phyloP scores from a whole-genome alignment of 2,888 invertebrate genomes.

The Cosmopolites sordidus region DNA sequence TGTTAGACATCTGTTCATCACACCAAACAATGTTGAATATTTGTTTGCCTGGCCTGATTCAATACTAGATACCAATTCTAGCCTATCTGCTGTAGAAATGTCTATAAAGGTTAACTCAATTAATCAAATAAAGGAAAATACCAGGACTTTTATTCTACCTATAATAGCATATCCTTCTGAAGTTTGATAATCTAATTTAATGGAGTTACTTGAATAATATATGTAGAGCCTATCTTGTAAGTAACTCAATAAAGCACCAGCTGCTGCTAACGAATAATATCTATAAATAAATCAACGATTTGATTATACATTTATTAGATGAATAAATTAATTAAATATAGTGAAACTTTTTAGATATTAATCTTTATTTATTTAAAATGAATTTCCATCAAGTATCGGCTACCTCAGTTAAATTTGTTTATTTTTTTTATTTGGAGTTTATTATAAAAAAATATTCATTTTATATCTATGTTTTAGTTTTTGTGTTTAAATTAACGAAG shows the following conservation, averaged over 20 bases:
- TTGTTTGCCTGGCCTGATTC: conserved; percentile 45
- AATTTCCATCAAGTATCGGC: too few species aligned
- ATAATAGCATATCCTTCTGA: conserved; percentile 79
- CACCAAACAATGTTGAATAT: conserved; percentile 58
- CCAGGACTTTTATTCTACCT: conserved; percentile 53
- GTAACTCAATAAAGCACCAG: conserved; percentile 80
- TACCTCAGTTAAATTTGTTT: too few species aligned
- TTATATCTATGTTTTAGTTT: too few species aligned
- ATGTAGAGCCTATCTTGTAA: conserved; percentile 74
- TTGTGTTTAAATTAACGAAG: too few species aligned
- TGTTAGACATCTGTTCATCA: conserved; percentile 67
- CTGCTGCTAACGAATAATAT: conserved; percentile 80
- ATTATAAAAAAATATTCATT: too few species aligned
- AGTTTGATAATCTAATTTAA: conserved; percentile 77
- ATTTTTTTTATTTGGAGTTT: too few species aligned
- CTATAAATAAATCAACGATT: too few species aligned
- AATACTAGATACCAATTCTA: conserved; percentile 63
- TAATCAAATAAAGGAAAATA: neutral
- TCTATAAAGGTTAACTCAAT: conserved; percentile 62
- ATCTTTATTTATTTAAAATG: too few species aligned
- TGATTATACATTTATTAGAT: too few species aligned
- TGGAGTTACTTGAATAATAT: conserved; percentile 67
- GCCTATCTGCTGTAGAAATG: conserved; percentile 70
- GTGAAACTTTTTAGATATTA: too few species aligned
- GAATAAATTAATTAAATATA: too few species aligned